Evolutionary conservation across 2,797 vertebrate species (phyloP), one percentile per base, ranked within the genome.

Genomic region (Xenops minutus): DNA sequence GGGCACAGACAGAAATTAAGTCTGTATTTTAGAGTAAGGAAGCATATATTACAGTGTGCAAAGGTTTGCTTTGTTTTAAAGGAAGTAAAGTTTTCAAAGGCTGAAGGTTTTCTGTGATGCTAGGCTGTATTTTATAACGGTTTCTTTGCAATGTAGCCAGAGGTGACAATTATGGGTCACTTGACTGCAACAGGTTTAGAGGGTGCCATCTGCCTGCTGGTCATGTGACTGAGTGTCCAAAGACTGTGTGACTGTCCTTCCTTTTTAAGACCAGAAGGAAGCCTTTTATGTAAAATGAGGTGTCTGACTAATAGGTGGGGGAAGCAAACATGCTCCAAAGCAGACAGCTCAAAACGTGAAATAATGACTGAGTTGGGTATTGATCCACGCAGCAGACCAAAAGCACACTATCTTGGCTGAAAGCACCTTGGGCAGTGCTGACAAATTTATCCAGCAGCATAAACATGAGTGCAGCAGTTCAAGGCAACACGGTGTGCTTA

Each of bases 381-480:
- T 52, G 59, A 69, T 72, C 32, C 41, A 68, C n/a, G 21, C 2
- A n/a, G 34, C 30, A 46, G 55, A 67, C 44, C 8, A 2, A 7
- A 93, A 58, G 43, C 29, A 34, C 14, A 1, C 10, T 15, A 14
- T 20, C 37, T 64, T 10, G 20, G 49, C 32, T 32, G 51, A 44
- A 61, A 48, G 27, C 30, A 13, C 21, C 49, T n/a, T 30, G 9
- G 26, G 41, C 7, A 51, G 19, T 23, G 56, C 3, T 7, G n/a
- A 49, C 1, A 0, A 37, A 3, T 6, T 9, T 29, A 14, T 41
- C 12, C 9, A 52, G 46, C 37, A 71, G 22, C 43, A 32, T 21
- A 24, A 54, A 54, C 0, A 1, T 4, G 10, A 41, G 23, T 0
- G 1, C 12, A 41, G 12, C 58, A 9, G 7, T 41, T 43, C 43